Conservation (phyloP, 2,797 vertebrate species). For the Clamator glandarius region DNA sequence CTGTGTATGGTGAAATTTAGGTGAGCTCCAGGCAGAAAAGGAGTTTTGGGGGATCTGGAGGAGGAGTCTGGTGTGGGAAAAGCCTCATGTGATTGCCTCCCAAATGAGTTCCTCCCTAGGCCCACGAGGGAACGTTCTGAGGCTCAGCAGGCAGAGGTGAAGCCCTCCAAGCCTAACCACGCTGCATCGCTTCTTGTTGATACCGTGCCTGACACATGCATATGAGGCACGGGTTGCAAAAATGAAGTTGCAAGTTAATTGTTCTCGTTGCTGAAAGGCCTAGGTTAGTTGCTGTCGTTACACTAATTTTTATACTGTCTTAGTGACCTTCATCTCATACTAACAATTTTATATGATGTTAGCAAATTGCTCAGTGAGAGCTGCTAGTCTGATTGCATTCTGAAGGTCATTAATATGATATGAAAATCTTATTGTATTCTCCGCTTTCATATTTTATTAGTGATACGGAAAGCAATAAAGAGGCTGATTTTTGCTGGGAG, state of each 20-base stretch:
- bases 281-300: slow-evolving; percentile 17
- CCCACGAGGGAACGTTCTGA: neutral
- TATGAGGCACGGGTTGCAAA: neutral
- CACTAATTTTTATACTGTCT: slow-evolving; percentile 41
- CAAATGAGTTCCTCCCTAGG: rapidly evolving
- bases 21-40: neutral
- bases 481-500: slow-evolving; percentile 64
- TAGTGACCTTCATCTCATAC: slow-evolving; percentile 61
- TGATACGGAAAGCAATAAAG: slow-evolving; percentile 70
- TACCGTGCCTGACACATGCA: rapidly evolving
- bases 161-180: neutral
- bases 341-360: slow-evolving; percentile 67
- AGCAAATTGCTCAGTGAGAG: slow-evolving; percentile 65
- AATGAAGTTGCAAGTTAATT: slow-evolving; percentile 30
- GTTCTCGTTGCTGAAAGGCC: slow-evolving; percentile 34
- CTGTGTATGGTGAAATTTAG: neutral
- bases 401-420: slow-evolving; percentile 71
- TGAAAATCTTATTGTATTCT: slow-evolving; percentile 72
- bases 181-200: rapidly evolving
- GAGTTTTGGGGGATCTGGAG: neutral
- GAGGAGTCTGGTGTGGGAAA: neutral
- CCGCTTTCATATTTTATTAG: slow-evolving; percentile 74
- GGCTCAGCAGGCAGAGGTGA: neutral
- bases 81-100: neutral
- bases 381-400: slow-evolving; percentile 63